These are phyloP conservation scores for Piezodorus guildinii DNA, from an alignment of 1,140 invertebrate species.

Conservation along the genomic window DNA sequence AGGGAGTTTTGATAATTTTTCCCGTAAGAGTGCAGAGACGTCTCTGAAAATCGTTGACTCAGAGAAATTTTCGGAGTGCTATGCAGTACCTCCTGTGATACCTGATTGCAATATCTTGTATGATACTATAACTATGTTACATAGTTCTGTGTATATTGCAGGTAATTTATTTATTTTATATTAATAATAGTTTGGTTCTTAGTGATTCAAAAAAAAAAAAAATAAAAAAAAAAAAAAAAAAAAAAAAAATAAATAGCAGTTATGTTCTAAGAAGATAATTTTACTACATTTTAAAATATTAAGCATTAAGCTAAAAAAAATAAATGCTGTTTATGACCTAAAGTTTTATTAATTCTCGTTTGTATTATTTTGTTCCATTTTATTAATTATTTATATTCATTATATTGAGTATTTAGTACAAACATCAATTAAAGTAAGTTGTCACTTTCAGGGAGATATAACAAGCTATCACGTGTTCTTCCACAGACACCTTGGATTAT, in stretches of 20 bases:
- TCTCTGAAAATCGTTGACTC: background rate
- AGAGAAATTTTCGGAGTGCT: background rate
- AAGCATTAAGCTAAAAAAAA: too few relatives aligned
- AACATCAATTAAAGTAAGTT: conserved; percentile 23
- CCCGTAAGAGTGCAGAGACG: conserved; percentile 1
- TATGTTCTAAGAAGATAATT: too few relatives aligned
- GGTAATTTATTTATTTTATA: too few relatives aligned
- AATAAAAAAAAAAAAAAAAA: too few relatives aligned
- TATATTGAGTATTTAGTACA: conserved; percentile 24
- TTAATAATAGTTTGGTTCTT: too few relatives aligned
- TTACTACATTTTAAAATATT: too few relatives aligned
- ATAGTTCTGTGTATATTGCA: conserved; percentile 4
- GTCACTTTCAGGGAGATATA: conserved; percentile 55
- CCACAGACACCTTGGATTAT: conserved; percentile 92
- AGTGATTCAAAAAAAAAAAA: too few relatives aligned
- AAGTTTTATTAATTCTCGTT: too few relatives aligned
- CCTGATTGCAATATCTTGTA: background rate
- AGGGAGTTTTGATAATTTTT: conserved; percentile 7
- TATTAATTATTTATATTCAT: conserved; percentile 16
- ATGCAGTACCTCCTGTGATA: background rate
- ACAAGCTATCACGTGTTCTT: conserved; percentile 73
- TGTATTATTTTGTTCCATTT: conserved; percentile 2
- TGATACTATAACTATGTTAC: background rate
- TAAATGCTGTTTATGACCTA: too few relatives aligned
- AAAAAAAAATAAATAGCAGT: background rate